Evolutionary conservation across 2,113 vertebrate genomes (phyloP), one percentile per base, ranked within the genome.

Genomic region (Chaetodon auriga): DNA sequence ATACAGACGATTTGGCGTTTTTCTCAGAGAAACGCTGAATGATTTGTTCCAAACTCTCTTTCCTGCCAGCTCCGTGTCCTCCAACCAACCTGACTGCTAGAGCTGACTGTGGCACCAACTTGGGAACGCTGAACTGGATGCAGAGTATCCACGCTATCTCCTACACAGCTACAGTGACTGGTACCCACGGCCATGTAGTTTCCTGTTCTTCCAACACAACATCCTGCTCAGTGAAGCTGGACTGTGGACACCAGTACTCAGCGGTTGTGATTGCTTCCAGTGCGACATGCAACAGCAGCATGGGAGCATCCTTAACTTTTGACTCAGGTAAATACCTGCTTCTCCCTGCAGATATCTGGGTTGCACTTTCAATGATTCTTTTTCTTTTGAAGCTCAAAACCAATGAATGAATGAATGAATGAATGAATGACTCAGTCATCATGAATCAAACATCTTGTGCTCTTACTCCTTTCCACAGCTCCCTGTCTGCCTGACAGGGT

Each of bases 401-500:
- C 2, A 55, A 12, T n/a, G 1, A 57, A 41, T 15, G 3, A 60
- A 6, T 51, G 0, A 53, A 15, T 45, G 4, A 55, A 12, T n/a
- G 1, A 57, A 41, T 15, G 3, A 60, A 6, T 51, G 0, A 53
- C 30, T 30, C 30, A 30, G n/a, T n/a, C n/a, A 30, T 30, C 30
- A 15, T 45, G 4, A 1, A 35, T 38, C 1, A 25, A 13, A 70
- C 25, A 9, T 12, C 13, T 41, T 36, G 12, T 7, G 8, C 6
- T 51, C 25, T 21, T 46, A 5, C 58, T 13, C 8, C 30, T 53
- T 65, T 23, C 78, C 62, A 18, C 88, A 96, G 96, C 95, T 54
- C 93, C 90, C 4, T 96, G 96, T 78, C 80, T 95, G 41, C 95
- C 95, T 19, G 87, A 90, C 51, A 90, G 74, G 1, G 85, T 96